Conservation (phyloP, 2,113 vertebrate genomes). For the Calyptomena viridis region DNA sequence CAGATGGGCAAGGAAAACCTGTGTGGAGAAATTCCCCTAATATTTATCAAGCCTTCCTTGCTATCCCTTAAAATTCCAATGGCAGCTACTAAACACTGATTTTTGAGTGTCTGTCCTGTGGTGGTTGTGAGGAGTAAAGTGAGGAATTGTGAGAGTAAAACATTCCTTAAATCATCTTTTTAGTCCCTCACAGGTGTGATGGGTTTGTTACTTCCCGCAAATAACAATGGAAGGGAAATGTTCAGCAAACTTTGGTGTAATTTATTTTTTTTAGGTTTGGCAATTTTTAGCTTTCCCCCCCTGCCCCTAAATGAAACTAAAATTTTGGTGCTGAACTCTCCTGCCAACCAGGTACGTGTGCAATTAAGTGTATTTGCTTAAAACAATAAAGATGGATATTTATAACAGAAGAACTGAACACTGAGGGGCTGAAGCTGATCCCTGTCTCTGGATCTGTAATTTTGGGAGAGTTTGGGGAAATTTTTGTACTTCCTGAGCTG, state of each 20-base stretch:
- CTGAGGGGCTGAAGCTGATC: no score
- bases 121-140: neutral
- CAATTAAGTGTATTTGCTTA: neutral
- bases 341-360: neutral
- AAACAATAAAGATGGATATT: accelerated
- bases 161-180: neutral
- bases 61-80: neutral
- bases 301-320: neutral
- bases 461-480: neutral
- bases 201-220: neutral
- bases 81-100: neutral
- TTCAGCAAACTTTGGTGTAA: accelerated
- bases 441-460: neutral
- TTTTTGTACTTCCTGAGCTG: neutral
- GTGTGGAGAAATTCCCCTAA: accelerated
- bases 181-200: neutral
- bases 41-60: neutral
- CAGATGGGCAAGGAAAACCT: neutral
- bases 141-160: neutral
- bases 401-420: accelerated
- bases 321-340: neutral
- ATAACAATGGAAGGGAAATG: neutral
- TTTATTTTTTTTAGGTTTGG: no score
- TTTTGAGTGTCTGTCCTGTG: neutral
- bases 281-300: no score